Percentiles rank a stretch among this genome's conserved stretches.
Conservation (phyloP, 2,888 invertebrate genomes). For the Luffia ferchaultella region DNA sequence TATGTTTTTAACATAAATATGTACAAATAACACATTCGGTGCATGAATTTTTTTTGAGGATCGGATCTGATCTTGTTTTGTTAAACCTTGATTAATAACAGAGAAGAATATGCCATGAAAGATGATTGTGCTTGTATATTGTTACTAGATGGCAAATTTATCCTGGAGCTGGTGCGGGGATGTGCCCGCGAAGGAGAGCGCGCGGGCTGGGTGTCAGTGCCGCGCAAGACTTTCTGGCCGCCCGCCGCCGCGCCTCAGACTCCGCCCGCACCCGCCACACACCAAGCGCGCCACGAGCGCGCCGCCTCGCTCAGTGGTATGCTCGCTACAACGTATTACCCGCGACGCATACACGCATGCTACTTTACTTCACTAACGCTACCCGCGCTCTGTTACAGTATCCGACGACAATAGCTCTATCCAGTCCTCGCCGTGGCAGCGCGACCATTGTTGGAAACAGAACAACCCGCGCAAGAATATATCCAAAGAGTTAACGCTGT, state of each 20-base stretch:
- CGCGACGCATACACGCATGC: background rate
- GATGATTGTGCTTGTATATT: no score
- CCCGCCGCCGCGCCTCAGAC: conserved; percentile 76
- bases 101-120: no score
- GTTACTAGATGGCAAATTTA: conserved; percentile 86
- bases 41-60: no score
- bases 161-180: conserved; percentile 77
- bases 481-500: conserved; percentile 78
- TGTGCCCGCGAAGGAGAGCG: conserved; percentile 73
- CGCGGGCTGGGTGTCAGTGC: conserved; percentile 89
- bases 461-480: conserved; percentile 76
- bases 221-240: conserved; percentile 88
- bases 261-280: conserved; percentile 58
- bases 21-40: no score
- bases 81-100: no score
- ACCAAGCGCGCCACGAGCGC: conserved; percentile 72
- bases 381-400: conserved; percentile 47
- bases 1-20: no score
- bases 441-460: conserved; percentile 92
- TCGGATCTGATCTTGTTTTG: no score
- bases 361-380: background rate
- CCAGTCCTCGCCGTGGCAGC: conserved; percentile 90
- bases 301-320: conserved; percentile 84
- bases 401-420: conserved; percentile 92
- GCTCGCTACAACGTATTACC: background rate